Evolutionary conservation across 2,113 vertebrate genomes (phyloP).

Genomic region (Rhinopithecus roxellana): DNA sequence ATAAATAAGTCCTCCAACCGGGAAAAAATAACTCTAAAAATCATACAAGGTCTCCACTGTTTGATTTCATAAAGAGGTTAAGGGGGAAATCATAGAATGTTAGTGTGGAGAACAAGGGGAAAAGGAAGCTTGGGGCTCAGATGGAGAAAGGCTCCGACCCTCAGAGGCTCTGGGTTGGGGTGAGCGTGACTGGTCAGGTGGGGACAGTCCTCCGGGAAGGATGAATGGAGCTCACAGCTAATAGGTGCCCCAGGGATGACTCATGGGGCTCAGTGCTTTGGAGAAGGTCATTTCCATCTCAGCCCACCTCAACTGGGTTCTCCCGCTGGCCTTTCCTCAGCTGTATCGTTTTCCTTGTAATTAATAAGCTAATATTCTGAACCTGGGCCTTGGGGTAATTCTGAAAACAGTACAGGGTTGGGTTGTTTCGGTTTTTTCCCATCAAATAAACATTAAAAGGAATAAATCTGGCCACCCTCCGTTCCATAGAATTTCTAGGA

Average conservation of each 20-base stretch:
- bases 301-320: too few relatives aligned
- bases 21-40: background rate
- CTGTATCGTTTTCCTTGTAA: background rate
- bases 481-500: background rate
- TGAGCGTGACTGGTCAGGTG: background rate
- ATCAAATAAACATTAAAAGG: background rate
- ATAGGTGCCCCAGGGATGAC: background rate
- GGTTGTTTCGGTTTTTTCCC: background rate
- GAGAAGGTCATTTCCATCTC: background rate
- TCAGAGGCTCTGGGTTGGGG: background rate
- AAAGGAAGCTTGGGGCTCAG: background rate
- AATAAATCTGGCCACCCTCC: background rate
- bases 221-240: background rate
- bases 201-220: fast-evolving
- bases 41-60: background rate
- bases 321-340: background rate
- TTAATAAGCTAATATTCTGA: background rate
- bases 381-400: background rate
- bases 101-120: background rate
- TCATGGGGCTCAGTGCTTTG: fast-evolving
- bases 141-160: background rate
- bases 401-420: background rate
- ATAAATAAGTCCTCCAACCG: background rate
- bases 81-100: background rate
- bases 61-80: background rate